Percentiles rank a stretch among this genome's conserved stretches.
Conservation (phyloP, 2,113 vertebrate genomes). For the Sylvilagus bachmani region DNA sequence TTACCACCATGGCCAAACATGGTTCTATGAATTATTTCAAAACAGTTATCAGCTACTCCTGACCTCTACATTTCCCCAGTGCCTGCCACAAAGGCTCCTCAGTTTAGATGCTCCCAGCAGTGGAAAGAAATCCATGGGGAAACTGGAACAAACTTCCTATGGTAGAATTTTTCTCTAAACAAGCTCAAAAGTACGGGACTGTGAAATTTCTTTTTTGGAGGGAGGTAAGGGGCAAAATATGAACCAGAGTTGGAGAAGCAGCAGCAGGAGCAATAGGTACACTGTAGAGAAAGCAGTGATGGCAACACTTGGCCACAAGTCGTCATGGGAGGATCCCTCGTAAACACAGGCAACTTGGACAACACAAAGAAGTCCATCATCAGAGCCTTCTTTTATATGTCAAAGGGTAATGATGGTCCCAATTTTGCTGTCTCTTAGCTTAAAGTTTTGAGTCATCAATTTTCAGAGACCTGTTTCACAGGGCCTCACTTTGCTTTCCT, state of each 20-base stretch:
- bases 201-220: not conserved
- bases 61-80: constrained; percentile 33
- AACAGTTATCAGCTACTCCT: constrained; percentile 41
- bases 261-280: not conserved
- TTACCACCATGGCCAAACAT: constrained; percentile 46
- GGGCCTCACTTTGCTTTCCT: constrained; percentile 33
- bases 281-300: not conserved
- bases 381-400: not conserved
- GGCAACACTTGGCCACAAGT: not conserved
- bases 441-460: not conserved
- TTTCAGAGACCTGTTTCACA: constrained; percentile 21
- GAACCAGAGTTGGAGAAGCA: constrained; percentile 30
- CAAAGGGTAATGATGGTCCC: not conserved
- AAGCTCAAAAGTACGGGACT: not conserved
- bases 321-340: not conserved
- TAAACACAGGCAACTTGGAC: constrained; percentile 13
- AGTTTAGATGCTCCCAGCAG: not conserved
- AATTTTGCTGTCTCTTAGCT: constrained; percentile 35
- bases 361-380: constrained; percentile 35
- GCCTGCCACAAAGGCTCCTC: not conserved
- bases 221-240: not conserved
- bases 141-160: constrained; percentile 2
- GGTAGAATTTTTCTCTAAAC: not conserved
- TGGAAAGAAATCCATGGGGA: constrained; percentile 29
- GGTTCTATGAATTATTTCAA: constrained; percentile 53